These are phyloP conservation scores for Lineus longissimus DNA, from an alignment of 1,140 invertebrate genomes.

Conservation along the genomic window DNA sequence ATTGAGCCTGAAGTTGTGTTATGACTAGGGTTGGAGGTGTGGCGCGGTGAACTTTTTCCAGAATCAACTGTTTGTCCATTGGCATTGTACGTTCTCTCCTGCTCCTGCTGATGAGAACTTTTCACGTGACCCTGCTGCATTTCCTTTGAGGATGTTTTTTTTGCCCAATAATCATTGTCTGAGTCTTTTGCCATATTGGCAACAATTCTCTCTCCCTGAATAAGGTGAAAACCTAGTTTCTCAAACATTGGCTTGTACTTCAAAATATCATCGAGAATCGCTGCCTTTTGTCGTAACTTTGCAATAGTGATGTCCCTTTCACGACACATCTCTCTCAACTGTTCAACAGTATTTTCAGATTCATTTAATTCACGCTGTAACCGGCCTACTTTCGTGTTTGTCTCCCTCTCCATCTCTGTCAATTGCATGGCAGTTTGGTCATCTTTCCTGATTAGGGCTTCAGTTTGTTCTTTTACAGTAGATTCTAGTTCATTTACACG, in stretches of 20 bases:
- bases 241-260: constrained; percentile 1
- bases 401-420: not conserved
- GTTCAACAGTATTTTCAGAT: not conserved
- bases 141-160: too few relatives aligned
- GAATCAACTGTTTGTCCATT: too few relatives aligned
- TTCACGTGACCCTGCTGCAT: too few relatives aligned
- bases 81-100: too few relatives aligned
- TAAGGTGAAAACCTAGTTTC: not conserved
- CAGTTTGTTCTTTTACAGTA: constrained; percentile 31
- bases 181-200: not conserved
- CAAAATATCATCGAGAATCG: not conserved
- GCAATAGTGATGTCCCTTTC: not conserved
- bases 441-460: constrained; percentile 27
- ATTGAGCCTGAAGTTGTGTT: too few relatives aligned
- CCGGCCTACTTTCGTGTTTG: not conserved
- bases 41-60: too few relatives aligned
- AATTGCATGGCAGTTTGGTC: constrained; percentile 10
- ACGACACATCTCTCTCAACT: not conserved
- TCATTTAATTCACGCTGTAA: not conserved
- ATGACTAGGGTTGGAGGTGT: too few relatives aligned
- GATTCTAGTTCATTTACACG: constrained; percentile 32
- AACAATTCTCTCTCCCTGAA: not conserved
- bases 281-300: not conserved
- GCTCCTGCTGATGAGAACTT: too few relatives aligned
- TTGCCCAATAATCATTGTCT: too few relatives aligned